Conservation (phyloP, 2,113 vertebrate species). For the Sporophila hypoxantha region DNA sequence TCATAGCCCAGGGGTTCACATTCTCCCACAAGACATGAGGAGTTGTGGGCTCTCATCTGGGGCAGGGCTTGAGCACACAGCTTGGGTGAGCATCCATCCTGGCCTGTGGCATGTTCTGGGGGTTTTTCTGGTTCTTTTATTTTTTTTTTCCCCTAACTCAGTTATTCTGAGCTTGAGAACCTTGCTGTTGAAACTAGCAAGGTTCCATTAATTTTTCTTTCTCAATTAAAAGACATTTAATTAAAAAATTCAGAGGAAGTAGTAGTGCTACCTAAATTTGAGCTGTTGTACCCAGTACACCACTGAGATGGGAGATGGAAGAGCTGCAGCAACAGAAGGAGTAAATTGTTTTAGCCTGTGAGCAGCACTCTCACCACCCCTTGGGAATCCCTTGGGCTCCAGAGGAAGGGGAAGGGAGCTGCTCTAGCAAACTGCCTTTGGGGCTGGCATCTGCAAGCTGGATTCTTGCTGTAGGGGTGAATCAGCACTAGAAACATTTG, state of each 20-base stretch:
- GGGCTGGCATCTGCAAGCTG: conserved; percentile 9
- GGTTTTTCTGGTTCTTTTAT: background rate
- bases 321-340: background rate
- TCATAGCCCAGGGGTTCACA: background rate
- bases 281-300: background rate
- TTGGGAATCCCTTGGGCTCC: background rate
- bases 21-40: background rate
- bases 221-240: background rate
- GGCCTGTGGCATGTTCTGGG: background rate
- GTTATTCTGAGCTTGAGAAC: background rate
- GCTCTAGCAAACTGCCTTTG: background rate
- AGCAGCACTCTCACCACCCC: background rate
- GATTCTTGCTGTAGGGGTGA: conserved; percentile 19
- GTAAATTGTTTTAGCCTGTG: background rate
- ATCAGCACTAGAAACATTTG: background rate
- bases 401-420: background rate
- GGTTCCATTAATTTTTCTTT: background rate
- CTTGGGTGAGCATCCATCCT: background rate
- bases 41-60: background rate
- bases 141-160: background rate
- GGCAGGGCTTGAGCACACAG: background rate
- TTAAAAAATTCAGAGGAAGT: background rate
- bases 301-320: background rate
- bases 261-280: background rate
- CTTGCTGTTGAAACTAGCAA: background rate